phyloP scores from a whole-genome alignment of 2,113 vertebrate species.

The Crotalus viridis region DNA sequence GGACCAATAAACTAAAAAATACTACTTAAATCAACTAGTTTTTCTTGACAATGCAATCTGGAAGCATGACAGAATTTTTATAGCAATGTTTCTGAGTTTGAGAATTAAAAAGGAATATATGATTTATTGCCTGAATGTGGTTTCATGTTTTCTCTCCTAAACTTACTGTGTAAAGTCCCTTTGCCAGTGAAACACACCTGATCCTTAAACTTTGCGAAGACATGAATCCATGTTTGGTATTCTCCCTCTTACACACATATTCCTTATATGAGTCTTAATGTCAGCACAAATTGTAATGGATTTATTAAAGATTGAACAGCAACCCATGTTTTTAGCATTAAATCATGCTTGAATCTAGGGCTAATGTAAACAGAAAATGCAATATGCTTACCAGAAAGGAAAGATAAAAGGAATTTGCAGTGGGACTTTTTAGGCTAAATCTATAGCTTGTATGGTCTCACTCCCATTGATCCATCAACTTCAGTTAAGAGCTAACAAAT shows the following conservation, averaged over 20 bases:
- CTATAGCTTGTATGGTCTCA: background rate
- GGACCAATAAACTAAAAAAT: background rate
- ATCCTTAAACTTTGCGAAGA: background rate
- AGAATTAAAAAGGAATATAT: background rate
- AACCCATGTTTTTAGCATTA: conserved; percentile 3
- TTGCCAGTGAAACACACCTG: background rate
- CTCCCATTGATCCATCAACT: background rate
- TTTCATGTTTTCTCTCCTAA: background rate
- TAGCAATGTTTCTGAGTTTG: background rate
- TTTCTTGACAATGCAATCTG: background rate
- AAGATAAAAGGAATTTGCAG: background rate
- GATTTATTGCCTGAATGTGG: background rate
- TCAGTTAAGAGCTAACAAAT: background rate
- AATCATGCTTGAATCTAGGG: background rate
- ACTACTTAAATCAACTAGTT: background rate
- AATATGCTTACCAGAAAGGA: background rate
- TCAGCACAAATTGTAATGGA: background rate
- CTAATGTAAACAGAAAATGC: background rate
- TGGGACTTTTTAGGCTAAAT: background rate
- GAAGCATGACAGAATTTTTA: background rate
- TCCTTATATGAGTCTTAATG: background rate
- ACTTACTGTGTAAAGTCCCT: background rate
- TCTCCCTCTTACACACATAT: background rate
- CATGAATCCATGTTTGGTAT: too few species aligned
- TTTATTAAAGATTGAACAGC: background rate